phyloP scores from a whole-genome alignment of 1,140 invertebrate species.

The Trissolcus basalis region DNA sequence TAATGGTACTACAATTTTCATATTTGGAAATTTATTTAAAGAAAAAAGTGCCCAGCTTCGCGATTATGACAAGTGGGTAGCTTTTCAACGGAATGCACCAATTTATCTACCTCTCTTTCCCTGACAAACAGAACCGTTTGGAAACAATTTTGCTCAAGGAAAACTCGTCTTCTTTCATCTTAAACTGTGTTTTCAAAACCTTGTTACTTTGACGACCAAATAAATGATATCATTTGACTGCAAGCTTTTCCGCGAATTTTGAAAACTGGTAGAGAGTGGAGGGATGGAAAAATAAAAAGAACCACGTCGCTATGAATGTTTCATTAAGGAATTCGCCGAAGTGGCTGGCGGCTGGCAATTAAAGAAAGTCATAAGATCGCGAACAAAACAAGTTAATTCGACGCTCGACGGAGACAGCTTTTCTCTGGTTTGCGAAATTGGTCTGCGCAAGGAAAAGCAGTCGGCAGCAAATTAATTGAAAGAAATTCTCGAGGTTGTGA shows the following conservation, averaged over 20 bases:
- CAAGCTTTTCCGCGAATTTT: not conserved
- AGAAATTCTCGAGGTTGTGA: slow-evolving; percentile 32
- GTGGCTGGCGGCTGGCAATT: slow-evolving; percentile 22
- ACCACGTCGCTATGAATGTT: slow-evolving; percentile 18
- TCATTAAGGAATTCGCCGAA: slow-evolving; percentile 36
- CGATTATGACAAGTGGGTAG: not conserved
- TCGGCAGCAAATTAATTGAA: slow-evolving; percentile 48
- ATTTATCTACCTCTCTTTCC: not conserved
- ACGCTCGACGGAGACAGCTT: slow-evolving; percentile 1
- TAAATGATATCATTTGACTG: slow-evolving; percentile 1
- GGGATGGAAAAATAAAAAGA: too few species aligned
- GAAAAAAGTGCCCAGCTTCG: not conserved
- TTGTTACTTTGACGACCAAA: not conserved
- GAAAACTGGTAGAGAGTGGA: slow-evolving; percentile 17
- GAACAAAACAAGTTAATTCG: too few species aligned
- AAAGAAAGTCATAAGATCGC: too few species aligned
- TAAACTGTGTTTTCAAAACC: not conserved
- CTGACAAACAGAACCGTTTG: not conserved
- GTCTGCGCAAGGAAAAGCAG: slow-evolving; percentile 32
- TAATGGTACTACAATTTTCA: too few species aligned
- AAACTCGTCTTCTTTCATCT: not conserved
- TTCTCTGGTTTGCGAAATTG: slow-evolving; percentile 10
- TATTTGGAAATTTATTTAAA: not conserved
- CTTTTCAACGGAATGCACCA: not conserved
- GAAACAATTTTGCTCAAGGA: not conserved